Evolutionary conservation across 2,113 vertebrate genomes (phyloP).

Genomic region (Cichladusa arquata): DNA sequence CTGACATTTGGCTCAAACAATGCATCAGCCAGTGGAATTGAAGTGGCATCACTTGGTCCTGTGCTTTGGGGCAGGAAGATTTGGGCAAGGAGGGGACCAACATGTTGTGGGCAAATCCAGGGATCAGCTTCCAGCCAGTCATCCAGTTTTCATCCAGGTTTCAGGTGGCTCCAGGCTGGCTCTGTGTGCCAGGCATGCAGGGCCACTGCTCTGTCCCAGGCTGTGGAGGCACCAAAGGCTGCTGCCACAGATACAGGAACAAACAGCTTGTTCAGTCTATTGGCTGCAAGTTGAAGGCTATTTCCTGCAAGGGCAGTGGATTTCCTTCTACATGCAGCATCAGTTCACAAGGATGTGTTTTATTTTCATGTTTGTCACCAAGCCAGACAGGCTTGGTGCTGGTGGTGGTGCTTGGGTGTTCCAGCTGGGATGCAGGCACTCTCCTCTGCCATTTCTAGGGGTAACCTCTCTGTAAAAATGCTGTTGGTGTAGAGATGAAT

Average conservation of each 20-base stretch:
- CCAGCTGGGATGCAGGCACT: neutral
- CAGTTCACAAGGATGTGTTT: neutral
- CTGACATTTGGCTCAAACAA: neutral
- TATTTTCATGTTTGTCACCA: neutral
- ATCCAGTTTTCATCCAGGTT: neutral
- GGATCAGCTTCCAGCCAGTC: neutral
- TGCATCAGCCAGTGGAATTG: fast-evolving
- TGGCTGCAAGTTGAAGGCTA: neutral
- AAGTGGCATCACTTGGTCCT: neutral
- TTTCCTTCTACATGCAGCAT: neutral
- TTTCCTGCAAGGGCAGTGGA: neutral
- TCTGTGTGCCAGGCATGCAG: neutral
- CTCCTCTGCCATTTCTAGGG: neutral
- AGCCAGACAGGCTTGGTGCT: neutral
- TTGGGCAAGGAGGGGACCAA: neutral
- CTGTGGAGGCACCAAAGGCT: neutral
- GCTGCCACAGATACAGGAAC: neutral
- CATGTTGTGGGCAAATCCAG: neutral
- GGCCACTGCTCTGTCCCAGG: neutral
- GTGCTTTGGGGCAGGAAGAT: neutral
- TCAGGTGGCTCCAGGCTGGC: neutral
- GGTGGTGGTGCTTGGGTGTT: neutral
- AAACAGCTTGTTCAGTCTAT: neutral
- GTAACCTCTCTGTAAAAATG: neutral
- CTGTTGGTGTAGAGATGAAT: neutral